Evolutionary conservation across 2,888 invertebrate species (phyloP), one percentile per base, ranked within the genome.

Genomic region (Chrysotoxum bicinctum): DNA sequence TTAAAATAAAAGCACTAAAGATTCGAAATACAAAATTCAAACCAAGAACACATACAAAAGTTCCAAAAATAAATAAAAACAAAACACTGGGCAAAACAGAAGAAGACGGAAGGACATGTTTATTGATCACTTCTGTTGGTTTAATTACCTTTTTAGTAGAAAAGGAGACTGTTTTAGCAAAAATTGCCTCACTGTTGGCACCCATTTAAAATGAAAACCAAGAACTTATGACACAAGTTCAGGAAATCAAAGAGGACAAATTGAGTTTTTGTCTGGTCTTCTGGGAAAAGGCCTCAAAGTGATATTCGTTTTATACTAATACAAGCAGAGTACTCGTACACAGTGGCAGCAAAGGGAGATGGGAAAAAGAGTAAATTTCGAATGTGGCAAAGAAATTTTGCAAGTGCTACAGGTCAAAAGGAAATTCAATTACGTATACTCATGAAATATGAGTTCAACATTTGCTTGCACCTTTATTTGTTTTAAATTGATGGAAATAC

Each of bases 381-480:
- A 48, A 45, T 37, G 70, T 66, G 48, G 54, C 48, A 72, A 77
- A 72, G 70, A 78, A 56, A 58, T 66, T 72, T 50, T 72, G n/a
- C 64, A 78, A 78, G 62, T 62, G 78, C 78, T 66, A 72, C 50
- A 78, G 72, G 78, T 78, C 54, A 66, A 78, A 78, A 78, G 78
- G 66, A 78, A 70, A 78, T 78, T 72, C 78, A 78, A 78, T 78
- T 78, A 72, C 64, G 56, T 56, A 8, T 10, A 48, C 56, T 78
- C 56, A 72, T 72, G 78, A 78, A 78, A 72, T 78, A 78, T 78
- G 72, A 66, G 48, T 64, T 50, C 12, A 66, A 66, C 50, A 66
- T 66, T 78, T 72, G 30, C 32, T 58, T 66, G 72, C 62, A 78
- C 16, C 37, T 64, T 72, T 72, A 58, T 56, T 66, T 64, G 40